Evolutionary conservation across 2,113 vertebrate genomes (phyloP).

Genomic region (Brachirus orientalis): DNA sequence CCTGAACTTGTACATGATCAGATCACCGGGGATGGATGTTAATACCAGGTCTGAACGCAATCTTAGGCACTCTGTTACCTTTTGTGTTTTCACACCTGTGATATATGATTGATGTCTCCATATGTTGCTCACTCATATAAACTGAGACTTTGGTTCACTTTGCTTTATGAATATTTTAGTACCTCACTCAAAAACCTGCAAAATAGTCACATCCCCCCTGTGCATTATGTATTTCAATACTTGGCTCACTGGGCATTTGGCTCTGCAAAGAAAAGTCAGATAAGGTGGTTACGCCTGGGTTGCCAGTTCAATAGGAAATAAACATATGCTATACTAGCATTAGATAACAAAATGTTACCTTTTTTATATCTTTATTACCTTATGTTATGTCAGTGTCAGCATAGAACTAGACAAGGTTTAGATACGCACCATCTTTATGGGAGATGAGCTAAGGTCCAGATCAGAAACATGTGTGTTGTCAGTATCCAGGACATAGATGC

Average conservation of each 20-base stretch:
- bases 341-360: too few species aligned
- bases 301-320: slow-evolving; percentile 5
- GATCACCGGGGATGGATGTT: too few species aligned
- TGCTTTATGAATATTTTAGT: slow-evolving; percentile 49
- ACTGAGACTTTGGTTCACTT: slow-evolving; percentile 22
- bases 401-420: background rate
- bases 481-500: slow-evolving; percentile 92
- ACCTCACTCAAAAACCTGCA: slow-evolving; percentile 25
- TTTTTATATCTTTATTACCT: too few species aligned
- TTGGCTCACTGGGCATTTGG: slow-evolving; percentile 2
- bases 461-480: slow-evolving; percentile 89
- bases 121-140: background rate
- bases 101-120: background rate
- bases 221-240: slow-evolving; percentile 38
- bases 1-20: too few species aligned
- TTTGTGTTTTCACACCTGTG: slow-evolving; percentile 17
- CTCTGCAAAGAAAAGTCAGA: slow-evolving; percentile 26
- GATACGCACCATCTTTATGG: slow-evolving; percentile 94
- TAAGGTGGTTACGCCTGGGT: slow-evolving; percentile 11
- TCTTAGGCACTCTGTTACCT: slow-evolving; percentile 3
- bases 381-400: background rate
- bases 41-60: too few species aligned
- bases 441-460: slow-evolving; percentile 85
- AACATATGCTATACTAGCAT: too few species aligned
- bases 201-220: slow-evolving; percentile 19